Evolutionary conservation across 2,797 vertebrate species (phyloP), one percentile per base, ranked within the genome.

Genomic region (Pachyuromys duprasi): DNA sequence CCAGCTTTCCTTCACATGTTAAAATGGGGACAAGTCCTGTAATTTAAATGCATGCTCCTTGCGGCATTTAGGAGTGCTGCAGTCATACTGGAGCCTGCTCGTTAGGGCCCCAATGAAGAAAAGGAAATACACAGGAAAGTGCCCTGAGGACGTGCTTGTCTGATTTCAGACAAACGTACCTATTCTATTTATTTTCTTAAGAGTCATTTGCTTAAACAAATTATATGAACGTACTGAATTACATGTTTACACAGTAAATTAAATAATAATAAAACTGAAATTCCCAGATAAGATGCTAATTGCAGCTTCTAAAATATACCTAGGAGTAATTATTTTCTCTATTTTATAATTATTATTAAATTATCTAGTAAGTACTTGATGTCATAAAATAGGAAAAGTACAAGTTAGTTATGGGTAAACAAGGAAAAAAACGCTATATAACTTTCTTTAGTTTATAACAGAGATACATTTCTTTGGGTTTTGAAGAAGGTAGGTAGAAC

Each of bases 191-290:
- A 96, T 97, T 96, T 96, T 86, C 91, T 55, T 96, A 95, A 97
- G 92, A 98, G 95, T 97, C 97, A 97, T 94, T 89, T 97, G 95
- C 97, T 98, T 97, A 97, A 98, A 98, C 92, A 95, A 98, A 97
- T 98, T 98, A 97, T 45, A 96, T 82, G 74, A 88, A 96, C 94
- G 95, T 95, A 90, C 96, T 86, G 94, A 97, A 98, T 98, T 97
- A 96, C 96, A 95, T 96, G 97, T 97, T 98, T 97, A 96, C 69
- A 95, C n/a, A 93, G 93, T 75, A 96, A 97, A 97, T 98, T 94
- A 95, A 97, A 98, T 97, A 95, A 97, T 97, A 97, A 95, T 97
- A 97, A 90, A 97, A 94, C 93, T 96, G 91, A 95, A 96, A 95
- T 90, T 96, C 90, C 15, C 70, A 97, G 95, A 95, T 93, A 97